Evolutionary conservation across 1,140 invertebrate genomes (phyloP).

Genomic region (Leptinotarsa undecemlineata): DNA sequence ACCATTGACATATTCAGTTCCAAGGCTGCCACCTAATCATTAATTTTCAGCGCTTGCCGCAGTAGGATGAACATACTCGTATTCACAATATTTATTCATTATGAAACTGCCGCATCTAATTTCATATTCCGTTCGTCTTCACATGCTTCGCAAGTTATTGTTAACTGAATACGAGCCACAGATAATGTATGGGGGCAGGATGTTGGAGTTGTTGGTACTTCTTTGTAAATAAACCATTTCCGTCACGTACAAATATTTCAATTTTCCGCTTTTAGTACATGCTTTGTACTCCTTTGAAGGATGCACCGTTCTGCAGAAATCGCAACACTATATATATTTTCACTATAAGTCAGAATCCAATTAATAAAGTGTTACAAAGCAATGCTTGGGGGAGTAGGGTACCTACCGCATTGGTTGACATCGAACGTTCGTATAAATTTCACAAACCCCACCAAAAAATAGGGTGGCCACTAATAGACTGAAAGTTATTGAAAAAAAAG

Average conservation of each 20-base stretch:
- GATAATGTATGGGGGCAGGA: conserved; percentile 21
- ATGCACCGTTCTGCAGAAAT: no score
- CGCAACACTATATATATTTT: no score
- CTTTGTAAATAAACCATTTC: conserved; percentile 21
- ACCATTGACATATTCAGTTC: not conserved
- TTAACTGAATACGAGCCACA: conserved; percentile 23
- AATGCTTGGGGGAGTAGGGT: no score
- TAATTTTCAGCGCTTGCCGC: not conserved
- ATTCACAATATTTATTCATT: conserved; percentile 11
- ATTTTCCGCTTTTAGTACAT: not conserved
- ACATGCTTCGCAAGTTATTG: conserved; percentile 20
- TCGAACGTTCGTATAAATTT: no score
- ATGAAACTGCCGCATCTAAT: conserved; percentile 15
- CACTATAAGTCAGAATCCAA: no score
- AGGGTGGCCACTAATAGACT: no score
- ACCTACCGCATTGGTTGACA: no score
- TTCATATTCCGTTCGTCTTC: conserved; percentile 17
- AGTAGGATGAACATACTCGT: not conserved
- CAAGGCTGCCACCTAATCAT: conserved; percentile 10
- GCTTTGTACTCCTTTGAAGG: no score
- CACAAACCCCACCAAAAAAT: no score
- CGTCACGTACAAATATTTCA: conserved; percentile 13
- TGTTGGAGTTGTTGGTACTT: conserved; percentile 18
- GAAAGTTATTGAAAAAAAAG: no score
- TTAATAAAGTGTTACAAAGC: no score